phyloP scores from a whole-genome alignment of 2,113 vertebrate species.

The Xiphophorus hellerii region DNA sequence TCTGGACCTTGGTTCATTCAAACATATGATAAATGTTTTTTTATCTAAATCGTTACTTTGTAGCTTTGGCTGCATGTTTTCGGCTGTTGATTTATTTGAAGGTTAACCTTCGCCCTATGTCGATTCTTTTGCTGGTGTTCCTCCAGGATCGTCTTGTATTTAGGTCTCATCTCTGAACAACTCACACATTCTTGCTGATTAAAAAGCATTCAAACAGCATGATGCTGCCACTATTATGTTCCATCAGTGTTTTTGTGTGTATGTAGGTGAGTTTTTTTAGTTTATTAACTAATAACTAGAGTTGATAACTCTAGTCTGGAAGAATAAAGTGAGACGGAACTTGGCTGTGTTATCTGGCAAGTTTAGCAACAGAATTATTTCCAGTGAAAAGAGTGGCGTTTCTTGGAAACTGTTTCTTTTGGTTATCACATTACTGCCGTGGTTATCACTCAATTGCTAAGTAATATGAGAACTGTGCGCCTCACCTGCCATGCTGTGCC shows the following conservation, averaged over 20 bases:
- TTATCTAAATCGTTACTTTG: background rate
- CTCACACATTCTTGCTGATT: background rate
- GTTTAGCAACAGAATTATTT: constrained; percentile 21
- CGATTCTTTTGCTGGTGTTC: background rate
- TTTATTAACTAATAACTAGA: background rate
- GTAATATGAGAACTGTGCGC: constrained; percentile 67
- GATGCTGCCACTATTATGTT: background rate
- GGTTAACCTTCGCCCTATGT: background rate
- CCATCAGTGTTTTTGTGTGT: too few relatives aligned
- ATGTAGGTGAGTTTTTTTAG: too few relatives aligned
- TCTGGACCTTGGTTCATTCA: background rate
- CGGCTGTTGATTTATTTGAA: background rate
- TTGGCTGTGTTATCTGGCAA: background rate
- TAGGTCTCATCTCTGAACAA: background rate
- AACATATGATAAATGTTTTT: background rate
- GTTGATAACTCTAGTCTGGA: too few relatives aligned
- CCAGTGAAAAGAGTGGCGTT: constrained; percentile 28
- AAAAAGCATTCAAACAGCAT: background rate
- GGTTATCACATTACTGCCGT: constrained; percentile 73
- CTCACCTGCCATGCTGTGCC: constrained; percentile 66
- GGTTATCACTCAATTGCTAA: constrained; percentile 58
- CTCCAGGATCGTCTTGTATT: background rate
- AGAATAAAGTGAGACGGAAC: background rate
- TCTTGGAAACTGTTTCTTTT: constrained; percentile 44
- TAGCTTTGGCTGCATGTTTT: background rate